Evolutionary conservation across 1,140 invertebrate genomes (phyloP).

Genomic region (Magallana ariakensis): DNA sequence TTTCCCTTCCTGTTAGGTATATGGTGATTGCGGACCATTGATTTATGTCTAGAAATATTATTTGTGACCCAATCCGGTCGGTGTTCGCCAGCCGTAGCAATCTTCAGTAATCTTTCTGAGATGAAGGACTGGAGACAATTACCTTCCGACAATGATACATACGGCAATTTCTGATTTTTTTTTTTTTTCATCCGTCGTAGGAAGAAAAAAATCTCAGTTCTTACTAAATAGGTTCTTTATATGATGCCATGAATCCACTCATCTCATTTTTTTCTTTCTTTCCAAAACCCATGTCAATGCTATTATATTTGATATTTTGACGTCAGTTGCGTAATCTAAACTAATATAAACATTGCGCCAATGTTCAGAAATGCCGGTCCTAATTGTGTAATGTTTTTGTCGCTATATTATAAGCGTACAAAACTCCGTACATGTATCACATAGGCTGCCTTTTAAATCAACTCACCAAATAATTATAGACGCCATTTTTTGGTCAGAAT

Average conservation of each 20-base stretch:
- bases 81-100: slow-evolving; percentile 26
- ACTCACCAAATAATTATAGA: too few relatives aligned
- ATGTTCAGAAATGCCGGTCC: too few relatives aligned
- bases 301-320: not conserved
- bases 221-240: slow-evolving; percentile 2
- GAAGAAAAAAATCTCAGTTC: not conserved
- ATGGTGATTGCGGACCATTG: slow-evolving; percentile 22
- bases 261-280: not conserved
- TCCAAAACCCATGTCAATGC: not conserved
- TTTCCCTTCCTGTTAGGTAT: slow-evolving; percentile 23
- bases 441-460: too few relatives aligned
- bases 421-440: too few relatives aligned
- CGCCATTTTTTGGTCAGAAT: too few relatives aligned
- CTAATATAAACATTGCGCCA: too few relatives aligned
- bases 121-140: slow-evolving; percentile 19
- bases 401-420: too few relatives aligned
- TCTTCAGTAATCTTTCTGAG: slow-evolving; percentile 34
- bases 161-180: not conserved
- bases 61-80: slow-evolving; percentile 31
- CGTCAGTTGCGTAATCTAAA: not conserved
- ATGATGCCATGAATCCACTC: not conserved
- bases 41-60: slow-evolving; percentile 36
- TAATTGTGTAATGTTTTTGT: too few relatives aligned
- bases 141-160: slow-evolving; percentile 22
- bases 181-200: not conserved